These are phyloP conservation scores for Macheiramphus alcinus DNA, from an alignment of 2,113 vertebrate genomes.

Conservation along the genomic window DNA sequence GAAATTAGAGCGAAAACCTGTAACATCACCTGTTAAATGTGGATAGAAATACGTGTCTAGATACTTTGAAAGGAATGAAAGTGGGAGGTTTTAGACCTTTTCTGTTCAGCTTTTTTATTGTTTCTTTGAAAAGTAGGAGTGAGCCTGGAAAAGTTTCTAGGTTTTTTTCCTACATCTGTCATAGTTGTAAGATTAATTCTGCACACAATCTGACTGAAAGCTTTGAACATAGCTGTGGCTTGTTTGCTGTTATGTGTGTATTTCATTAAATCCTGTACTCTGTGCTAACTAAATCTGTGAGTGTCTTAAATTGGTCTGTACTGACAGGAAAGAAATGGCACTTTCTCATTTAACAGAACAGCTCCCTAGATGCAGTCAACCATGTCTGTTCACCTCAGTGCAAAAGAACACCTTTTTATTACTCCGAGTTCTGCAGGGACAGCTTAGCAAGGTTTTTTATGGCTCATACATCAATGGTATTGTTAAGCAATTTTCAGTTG, in stretches of 20 bases:
- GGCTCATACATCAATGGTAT: conserved; percentile 65
- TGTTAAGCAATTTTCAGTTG: conserved; percentile 66
- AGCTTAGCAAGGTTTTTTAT: conserved; percentile 64
- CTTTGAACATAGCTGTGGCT: background rate
- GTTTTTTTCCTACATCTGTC: background rate
- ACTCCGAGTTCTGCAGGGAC: conserved; percentile 62
- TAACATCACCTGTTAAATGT: background rate
- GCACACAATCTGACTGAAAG: background rate
- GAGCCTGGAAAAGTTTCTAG: background rate
- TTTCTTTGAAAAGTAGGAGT: background rate
- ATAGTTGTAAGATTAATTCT: background rate
- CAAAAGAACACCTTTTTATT: conserved; percentile 67
- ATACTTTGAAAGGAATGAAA: background rate
- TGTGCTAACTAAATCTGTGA: conserved; percentile 36
- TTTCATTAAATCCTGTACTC: conserved; percentile 43
- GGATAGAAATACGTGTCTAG: background rate
- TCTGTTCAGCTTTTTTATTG: background rate
- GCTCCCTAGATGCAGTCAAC: conserved; percentile 64
- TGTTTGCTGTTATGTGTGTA: conserved; percentile 1
- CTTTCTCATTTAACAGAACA: conserved; percentile 63
- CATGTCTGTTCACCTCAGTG: conserved; percentile 65
- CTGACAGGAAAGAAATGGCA: conserved; percentile 57
- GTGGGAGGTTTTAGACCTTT: background rate
- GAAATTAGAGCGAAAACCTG: background rate
- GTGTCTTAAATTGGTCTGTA: conserved; percentile 53